A percentile compares a stretch with the other conserved stretches of the same genome.
Evolutionary conservation across 2,888 invertebrate genomes (phyloP).

Genomic region (Mactromeris polynyma): DNA sequence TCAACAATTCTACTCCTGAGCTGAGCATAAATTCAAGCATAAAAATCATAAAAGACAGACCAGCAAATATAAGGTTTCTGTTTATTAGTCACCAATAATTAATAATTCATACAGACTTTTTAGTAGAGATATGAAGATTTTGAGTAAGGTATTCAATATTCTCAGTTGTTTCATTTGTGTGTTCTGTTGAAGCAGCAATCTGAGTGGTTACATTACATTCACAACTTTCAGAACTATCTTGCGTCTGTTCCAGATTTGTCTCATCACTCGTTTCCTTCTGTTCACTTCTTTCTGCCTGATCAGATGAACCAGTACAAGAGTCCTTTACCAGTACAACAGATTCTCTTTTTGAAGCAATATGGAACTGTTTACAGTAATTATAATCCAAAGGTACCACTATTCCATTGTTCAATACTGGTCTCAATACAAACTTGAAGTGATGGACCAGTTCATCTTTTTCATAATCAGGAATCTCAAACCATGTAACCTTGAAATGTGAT

Average conservation of each 20-base stretch:
- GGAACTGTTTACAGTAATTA: constrained; percentile 58
- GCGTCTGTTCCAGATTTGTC: background rate
- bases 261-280: background rate
- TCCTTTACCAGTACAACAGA: constrained; percentile 46
- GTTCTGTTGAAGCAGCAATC: constrained; percentile 2
- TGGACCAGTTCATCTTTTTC: constrained; percentile 57
- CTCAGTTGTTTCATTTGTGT: constrained; percentile 15
- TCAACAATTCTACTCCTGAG: too few species aligned
- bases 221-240: constrained; percentile 1
- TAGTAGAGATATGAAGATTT: constrained; percentile 66
- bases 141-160: constrained; percentile 49
- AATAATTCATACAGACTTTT: constrained; percentile 31
- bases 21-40: too few species aligned
- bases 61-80: background rate
- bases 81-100: background rate
- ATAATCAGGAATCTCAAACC: constrained; percentile 67
- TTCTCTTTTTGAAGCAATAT: constrained; percentile 55
- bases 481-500: constrained; percentile 63
- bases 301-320: constrained; percentile 33
- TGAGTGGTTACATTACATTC: constrained; percentile 7
- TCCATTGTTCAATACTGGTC: constrained; percentile 64
- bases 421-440: constrained; percentile 66
- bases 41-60: background rate
- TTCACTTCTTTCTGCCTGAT: background rate
- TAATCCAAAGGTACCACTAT: constrained; percentile 62